Base-by-base conservation (phyloP, 2,113 vertebrate genomes). In the Sarotherodon lohbergeri region DNA sequence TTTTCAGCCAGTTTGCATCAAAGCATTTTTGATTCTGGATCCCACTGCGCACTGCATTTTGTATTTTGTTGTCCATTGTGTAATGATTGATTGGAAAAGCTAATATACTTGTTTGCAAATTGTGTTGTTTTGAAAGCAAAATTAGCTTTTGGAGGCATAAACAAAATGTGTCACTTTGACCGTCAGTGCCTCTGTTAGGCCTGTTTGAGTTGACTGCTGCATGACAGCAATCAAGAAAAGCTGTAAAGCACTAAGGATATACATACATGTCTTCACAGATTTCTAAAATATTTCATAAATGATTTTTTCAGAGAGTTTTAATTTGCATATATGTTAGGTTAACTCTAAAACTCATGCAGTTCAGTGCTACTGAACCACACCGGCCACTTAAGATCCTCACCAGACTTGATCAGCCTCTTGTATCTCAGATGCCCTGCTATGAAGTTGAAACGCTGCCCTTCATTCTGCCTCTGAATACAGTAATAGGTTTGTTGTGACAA, bases 401-500 rank as follows among this genome's bases (percentile, higher is more conserved):
- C 14, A 50, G 54, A n/a, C 82, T 63, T 81, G 52, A 68, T 86
- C 59, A 41, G 29, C 68, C 34, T 46, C 41, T 80, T 80, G 6
- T 4, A 54, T 55, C 16, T 59, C 27, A 39, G 24, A 91, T 54
- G 54, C 19, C 78, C 46, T 48, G 22, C 56, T 66, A 32, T 63
- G 61, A 68, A 19, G 50, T 29, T 86, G 84, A 85, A 88, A 88
- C 41, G 48, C n/a, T 22, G 81, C 8, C 68, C 14, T 43, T 57
- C 61, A 41, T 48, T 36, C 73, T 63, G 46, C 24, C 83, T 61
- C 17, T 34, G 50, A 43, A 80, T 48, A 34, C 57, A 61, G n/a
- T 24, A 5, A 61, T 24, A 19, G 85, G 89, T 95, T 93, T 95
- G 91, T 92, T 94, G 56, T 95, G 91, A 90, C 91, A 90, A 94